Evolutionary conservation across 2,797 vertebrate genomes (phyloP), one percentile per base, ranked within the genome.

Genomic region (Hippoglossus hippoglossus): DNA sequence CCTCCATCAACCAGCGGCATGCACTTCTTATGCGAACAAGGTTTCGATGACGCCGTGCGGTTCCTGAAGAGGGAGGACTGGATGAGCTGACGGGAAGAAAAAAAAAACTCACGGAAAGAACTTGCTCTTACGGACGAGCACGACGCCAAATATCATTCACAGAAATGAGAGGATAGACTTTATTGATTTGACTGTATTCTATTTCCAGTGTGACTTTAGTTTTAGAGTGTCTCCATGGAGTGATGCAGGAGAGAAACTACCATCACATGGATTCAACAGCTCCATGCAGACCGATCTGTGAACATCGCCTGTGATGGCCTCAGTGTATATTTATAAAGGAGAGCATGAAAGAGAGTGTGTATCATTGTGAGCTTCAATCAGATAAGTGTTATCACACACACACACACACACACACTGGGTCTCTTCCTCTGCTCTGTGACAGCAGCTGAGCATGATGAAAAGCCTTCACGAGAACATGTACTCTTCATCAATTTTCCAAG

Each of bases 31-130:
- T 93, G 92, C 60, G 91, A 88, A 10, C 91, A 93, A 18, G 97
- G 96, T 11, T 97, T 96, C 66, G 51, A 84, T 0, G 96, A 98
- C 2, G 52, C 96, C 0, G 58, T 96, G 6, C 72, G 21, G 6
- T 98, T 97, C 89, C 68, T 93, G 51, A 77, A 63, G 68, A 82
- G 72, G 46, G 84, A 93, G 34, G 31, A 19, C 5, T 84, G 83
- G 82, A 81, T 72, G 56, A 26, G 73, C 68, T 82, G 76, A 89
- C n/a, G 8, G 8, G 3, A 3, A 34, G 2, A 2, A 28, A 5
- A 3, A 1, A 2, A 16, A 0, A 3, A 15, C 7, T 26, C 21
- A 22, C 11, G 19, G 28, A 13, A 26, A 54, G 6, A 31, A 24
- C 10, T 22, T 25, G 11, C 18, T 52, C 1, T 31, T 5, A 5